phyloP scores from a whole-genome alignment of 2,888 invertebrate species.

The Cynaeus angustus region DNA sequence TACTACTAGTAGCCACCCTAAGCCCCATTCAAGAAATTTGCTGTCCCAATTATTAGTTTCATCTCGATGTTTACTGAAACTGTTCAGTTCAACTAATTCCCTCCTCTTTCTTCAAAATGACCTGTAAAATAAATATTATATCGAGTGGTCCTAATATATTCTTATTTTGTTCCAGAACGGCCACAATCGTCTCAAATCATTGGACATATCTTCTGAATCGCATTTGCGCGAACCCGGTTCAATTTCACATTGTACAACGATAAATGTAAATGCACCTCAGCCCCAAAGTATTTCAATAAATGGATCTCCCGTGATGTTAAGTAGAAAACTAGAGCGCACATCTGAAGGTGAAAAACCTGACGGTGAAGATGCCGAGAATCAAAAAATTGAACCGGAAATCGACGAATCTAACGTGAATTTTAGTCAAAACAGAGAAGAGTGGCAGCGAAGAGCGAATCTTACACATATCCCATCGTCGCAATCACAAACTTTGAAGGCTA shows the following conservation, averaged over 20 bases:
- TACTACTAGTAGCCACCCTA: too few species aligned
- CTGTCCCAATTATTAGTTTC: conserved; percentile 1
- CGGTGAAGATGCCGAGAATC: conserved; percentile 41
- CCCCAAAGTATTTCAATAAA: conserved; percentile 60
- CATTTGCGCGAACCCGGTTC: conserved; percentile 54
- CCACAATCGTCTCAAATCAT: conserved; percentile 58
- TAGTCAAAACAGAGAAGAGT: conserved; percentile 75
- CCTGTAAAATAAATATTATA: neutral
- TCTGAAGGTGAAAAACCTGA: conserved; percentile 42
- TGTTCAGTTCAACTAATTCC: conserved; percentile 1
- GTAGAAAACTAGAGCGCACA: conserved; percentile 41
- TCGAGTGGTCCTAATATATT: neutral
- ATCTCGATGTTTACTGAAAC: conserved; percentile 4
- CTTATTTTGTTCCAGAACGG: conserved; percentile 63
- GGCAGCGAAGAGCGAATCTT: conserved; percentile 77
- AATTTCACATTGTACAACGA: conserved; percentile 62
- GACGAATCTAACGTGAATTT: conserved; percentile 72
- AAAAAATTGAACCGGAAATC: conserved; percentile 59
- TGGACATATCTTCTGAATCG: conserved; percentile 57
- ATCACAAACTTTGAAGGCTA: conserved; percentile 65
- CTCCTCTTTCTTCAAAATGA: conserved; percentile 7
- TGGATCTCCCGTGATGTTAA: conserved; percentile 53
- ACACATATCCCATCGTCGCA: conserved; percentile 66
- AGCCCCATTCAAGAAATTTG: conserved; percentile 9
- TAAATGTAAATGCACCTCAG: conserved; percentile 60